Conservation (phyloP, 2,888 invertebrate genomes). For the Microctonus aethiopoides region DNA sequence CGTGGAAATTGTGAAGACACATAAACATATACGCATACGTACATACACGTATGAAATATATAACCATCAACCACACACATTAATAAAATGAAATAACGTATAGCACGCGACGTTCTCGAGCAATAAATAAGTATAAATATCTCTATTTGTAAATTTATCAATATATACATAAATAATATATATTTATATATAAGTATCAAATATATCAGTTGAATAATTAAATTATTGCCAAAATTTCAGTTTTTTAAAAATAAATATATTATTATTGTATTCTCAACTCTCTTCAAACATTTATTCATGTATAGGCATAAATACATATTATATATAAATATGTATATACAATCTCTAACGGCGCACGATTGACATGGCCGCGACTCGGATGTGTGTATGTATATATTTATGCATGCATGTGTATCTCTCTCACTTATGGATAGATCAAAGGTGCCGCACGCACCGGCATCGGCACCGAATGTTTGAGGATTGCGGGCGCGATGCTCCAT, state of each 20-base stretch:
- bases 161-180: no score
- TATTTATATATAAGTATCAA: no score
- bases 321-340: slow-evolving; percentile 9
- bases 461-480: slow-evolving; percentile 48
- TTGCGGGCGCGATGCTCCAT: slow-evolving; percentile 41
- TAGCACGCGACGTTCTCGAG: slow-evolving; percentile 17
- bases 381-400: neutral
- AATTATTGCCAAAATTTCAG: no score
- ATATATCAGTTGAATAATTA: no score
- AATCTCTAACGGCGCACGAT: neutral
- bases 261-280: no score
- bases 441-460: slow-evolving; percentile 30
- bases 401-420: neutral
- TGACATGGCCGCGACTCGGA: neutral
- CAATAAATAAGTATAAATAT: slow-evolving; percentile 5
- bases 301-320: slow-evolving; percentile 5
- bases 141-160: no score
- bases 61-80: no score
- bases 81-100: no score
- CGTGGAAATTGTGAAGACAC: slow-evolving; percentile 24
- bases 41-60: no score
- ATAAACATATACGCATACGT: no score
- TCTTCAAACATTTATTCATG: slow-evolving; percentile 1
- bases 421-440: slow-evolving; percentile 41
- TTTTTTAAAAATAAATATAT: no score